phyloP scores from a whole-genome alignment of 2,797 vertebrate species.

The Basileuterus tristriatus region DNA sequence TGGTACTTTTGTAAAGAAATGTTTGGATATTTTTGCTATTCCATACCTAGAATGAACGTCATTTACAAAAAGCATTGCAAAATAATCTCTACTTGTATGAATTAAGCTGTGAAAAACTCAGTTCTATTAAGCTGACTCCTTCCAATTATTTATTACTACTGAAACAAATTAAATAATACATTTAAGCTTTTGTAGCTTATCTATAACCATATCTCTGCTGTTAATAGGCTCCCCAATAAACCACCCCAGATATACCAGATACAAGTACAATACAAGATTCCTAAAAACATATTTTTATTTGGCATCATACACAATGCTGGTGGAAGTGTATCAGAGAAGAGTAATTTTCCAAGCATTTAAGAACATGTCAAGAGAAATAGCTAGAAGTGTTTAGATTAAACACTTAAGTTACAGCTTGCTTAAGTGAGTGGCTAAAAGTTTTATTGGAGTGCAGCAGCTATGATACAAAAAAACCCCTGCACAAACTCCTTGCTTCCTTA shows the following conservation, averaged over 20 bases:
- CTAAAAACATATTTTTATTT: background rate
- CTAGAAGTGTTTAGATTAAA: background rate
- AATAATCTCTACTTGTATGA: background rate
- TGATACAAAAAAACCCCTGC: background rate
- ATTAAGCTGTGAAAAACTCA: background rate
- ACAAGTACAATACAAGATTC: background rate
- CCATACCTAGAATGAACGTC: background rate
- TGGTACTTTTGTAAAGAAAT: background rate
- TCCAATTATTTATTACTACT: background rate
- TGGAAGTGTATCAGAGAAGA: background rate
- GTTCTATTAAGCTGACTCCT: background rate
- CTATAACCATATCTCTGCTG: background rate
- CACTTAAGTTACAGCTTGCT: background rate
- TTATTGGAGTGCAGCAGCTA: background rate
- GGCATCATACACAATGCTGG: background rate
- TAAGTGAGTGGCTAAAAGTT: background rate
- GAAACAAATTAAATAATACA: background rate
- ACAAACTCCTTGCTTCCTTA: background rate
- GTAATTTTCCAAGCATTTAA: background rate
- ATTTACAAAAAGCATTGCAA: background rate
- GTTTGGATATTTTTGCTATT: background rate
- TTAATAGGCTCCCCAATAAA: background rate
- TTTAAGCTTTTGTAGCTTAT: background rate
- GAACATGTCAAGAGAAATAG: background rate
- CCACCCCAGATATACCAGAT: background rate